phyloP scores from a whole-genome alignment of 2,797 vertebrate genomes.

The Furcifer pardalis region DNA sequence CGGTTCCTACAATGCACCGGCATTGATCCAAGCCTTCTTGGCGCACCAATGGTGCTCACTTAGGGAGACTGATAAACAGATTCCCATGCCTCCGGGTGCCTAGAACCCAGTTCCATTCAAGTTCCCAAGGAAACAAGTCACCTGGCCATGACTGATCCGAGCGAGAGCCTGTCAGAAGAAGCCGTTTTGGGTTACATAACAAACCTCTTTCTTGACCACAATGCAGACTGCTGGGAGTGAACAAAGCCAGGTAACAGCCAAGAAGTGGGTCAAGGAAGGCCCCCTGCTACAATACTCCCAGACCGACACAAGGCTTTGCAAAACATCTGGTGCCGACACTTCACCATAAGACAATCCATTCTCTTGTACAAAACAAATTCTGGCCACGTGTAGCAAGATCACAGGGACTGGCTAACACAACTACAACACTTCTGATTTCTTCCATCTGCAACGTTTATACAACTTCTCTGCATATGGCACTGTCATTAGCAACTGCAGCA shows the following conservation, averaged over 20 bases:
- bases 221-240: background rate
- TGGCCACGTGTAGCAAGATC: background rate
- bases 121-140: background rate
- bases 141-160: background rate
- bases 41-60: background rate
- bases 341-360: background rate
- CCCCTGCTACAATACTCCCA: background rate
- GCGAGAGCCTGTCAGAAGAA: conserved; percentile 4
- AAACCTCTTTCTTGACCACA: conserved; percentile 7
- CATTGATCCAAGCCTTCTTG: background rate
- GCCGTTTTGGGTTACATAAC: background rate
- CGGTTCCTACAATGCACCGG: background rate
- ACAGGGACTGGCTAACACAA: background rate
- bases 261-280: conserved; percentile 1
- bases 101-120: conserved; percentile 5
- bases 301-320: background rate
- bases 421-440: background rate
- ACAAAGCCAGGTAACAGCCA: background rate
- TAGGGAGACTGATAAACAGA: background rate
- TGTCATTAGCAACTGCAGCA: background rate
- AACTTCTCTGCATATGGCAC: background rate
- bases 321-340: background rate
- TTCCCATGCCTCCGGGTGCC: background rate
- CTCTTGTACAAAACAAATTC: background rate
- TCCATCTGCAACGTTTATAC: background rate